A percentile compares a stretch with the other conserved stretches of the same genome.
phyloP scores from a whole-genome alignment of 2,888 invertebrate genomes.

The Dicycla oo region DNA sequence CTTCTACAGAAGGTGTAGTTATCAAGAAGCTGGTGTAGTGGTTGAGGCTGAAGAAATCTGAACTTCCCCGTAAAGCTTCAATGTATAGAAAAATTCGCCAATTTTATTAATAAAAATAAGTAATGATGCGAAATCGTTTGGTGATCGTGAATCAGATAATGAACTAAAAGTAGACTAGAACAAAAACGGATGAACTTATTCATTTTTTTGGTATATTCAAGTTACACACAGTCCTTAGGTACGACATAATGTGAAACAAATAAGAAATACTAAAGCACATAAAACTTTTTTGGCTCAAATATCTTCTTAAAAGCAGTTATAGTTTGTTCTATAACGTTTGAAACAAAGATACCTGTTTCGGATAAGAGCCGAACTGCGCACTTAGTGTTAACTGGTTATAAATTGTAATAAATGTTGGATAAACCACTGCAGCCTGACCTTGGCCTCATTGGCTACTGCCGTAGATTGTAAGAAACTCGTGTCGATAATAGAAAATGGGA shows the following conservation, averaged over 20 bases:
- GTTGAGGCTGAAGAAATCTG: constrained; percentile 91
- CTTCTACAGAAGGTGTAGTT: constrained; percentile 79
- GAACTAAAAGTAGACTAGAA: background rate
- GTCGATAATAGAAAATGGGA: constrained; percentile 42
- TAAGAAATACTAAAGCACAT: background rate
- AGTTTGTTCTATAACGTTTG: constrained; percentile 3
- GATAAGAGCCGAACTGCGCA: constrained; percentile 12
- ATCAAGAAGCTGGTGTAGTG: constrained; percentile 88
- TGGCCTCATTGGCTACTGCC: constrained; percentile 24
- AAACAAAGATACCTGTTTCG: constrained; percentile 26
- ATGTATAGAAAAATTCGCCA: too few relatives aligned
- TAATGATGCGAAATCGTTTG: too few relatives aligned
- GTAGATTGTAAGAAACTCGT: constrained; percentile 37
- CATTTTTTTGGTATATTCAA: background rate
- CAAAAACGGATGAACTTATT: background rate
- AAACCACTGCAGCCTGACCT: constrained; percentile 26
- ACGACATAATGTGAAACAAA: background rate
- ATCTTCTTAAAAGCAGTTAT: background rate
- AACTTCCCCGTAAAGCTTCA: constrained; percentile 78
- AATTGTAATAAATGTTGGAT: constrained; percentile 31
- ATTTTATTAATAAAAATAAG: too few relatives aligned
- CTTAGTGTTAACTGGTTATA: constrained; percentile 20
- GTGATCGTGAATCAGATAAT: background rate
- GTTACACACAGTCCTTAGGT: background rate
- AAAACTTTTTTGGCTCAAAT: constrained; percentile 22